Evolutionary conservation across 2,113 vertebrate genomes (phyloP), one percentile per base, ranked within the genome.

Genomic region (Chaetorhynchus papuensis): DNA sequence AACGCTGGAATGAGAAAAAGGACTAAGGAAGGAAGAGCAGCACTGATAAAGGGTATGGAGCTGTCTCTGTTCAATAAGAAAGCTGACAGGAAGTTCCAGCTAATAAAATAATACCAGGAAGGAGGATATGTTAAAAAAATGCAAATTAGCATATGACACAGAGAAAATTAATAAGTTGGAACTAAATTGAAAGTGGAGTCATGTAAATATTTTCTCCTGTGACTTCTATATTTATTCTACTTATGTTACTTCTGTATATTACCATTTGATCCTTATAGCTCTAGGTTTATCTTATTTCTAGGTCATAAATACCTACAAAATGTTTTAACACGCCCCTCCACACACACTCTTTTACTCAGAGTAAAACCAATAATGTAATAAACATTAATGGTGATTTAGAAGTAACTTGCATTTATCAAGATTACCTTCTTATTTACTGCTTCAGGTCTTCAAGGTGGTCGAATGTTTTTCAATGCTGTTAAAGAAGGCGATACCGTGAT

Each of bases 401-500:
- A 95, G 28, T 66, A 39, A 71, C 23, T 83, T 74, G 14, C n/a
- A 37, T 90, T 75, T 86, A 37, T 66, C 61, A 88, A 39, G 13
- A 52, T 92, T 80, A 85, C 91, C 79, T 89, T 66, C 70, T 44
- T 80, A 2, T 88, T 80, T 96, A 47, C 50, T 77, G 80, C 77
- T 90, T 6, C 97, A 99, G 99, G 99, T 81, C 98, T 99, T 75
- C 99, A 99, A 69, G 99, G 99, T 45, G 99, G 99, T 18, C 97
- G 92, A 28, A 97, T 98, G 91, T 99, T 99, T 96, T 99, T 99
- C 90, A 99, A 99, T 39, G 99, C 99, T 5, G 98, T 99, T 59
- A 99, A 98, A 96, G 99, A 99, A 97, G 99, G 99, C 0, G 99
- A 99, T 94, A 98, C 99, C 1, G 98, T 99, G 33, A 97, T 99